These are phyloP conservation scores for Yoshiicerus persimilis DNA, from an alignment of 1,140 invertebrate species.

Conservation along the genomic window DNA sequence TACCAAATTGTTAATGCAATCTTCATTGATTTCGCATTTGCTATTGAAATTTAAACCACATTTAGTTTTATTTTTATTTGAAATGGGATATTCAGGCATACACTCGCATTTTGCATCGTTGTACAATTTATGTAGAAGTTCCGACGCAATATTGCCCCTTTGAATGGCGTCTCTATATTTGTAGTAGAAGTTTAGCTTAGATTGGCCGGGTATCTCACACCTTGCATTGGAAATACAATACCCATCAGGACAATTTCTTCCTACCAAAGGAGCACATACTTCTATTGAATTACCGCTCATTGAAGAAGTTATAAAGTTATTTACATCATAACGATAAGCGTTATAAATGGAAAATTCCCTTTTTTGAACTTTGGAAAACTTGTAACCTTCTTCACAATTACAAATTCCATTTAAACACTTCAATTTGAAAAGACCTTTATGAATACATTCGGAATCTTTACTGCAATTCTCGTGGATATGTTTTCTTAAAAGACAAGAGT, in stretches of 20 bases:
- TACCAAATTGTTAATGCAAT: no score
- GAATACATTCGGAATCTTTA: neutral
- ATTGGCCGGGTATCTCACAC: neutral
- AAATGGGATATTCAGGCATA: neutral
- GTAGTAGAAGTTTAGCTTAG: neutral
- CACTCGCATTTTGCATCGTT: neutral
- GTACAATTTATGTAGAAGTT: no score
- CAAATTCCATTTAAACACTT: neutral
- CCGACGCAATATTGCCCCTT: neutral
- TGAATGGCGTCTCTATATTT: neutral
- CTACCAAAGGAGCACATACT: neutral
- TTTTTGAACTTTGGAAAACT: neutral
- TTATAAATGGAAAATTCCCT: neutral
- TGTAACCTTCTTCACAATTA: neutral
- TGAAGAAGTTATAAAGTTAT: neutral
- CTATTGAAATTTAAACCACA: neutral
- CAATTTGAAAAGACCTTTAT: neutral
- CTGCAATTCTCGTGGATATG: neutral
- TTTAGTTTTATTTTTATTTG: neutral
- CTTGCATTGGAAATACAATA: neutral
- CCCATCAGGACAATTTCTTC: neutral
- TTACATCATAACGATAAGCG: neutral
- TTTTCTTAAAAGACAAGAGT: neutral
- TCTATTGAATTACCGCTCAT: neutral
- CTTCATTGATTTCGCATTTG: neutral